Evolutionary conservation across 2,113 vertebrate genomes (phyloP), one percentile per base, ranked within the genome.

Genomic region (Pelvicachromis taeniatus): DNA sequence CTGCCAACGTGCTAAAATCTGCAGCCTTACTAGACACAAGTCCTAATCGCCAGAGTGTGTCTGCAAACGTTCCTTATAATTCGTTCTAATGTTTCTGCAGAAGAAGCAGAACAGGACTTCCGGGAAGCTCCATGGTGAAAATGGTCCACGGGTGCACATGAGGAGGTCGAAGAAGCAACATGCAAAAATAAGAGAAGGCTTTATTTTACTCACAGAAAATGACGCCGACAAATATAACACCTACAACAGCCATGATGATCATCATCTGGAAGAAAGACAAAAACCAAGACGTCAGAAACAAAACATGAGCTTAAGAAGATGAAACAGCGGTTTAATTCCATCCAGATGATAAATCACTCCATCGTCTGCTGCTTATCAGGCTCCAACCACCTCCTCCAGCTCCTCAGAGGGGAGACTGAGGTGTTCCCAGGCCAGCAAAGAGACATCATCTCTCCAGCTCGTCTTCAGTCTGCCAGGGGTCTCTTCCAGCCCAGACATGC

Each of bases 241-340:
- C 94, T 40, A 98, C 93, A 1, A 96, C 68, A 4, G 97, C 96
- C 93, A 98, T 96, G 33, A 99, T 98, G 65, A 97, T 97, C 98
- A 98, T 98, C 97, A 99, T 99, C 98, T 99, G 96, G 4, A 83
- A 35, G 55, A 52, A 73, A 81, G 17, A 80, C 9, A 59, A 3
- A 5, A 38, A 48, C 42, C 7, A 16, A 50, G 16, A 0, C 16
- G 19, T 50, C 26, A 35, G 58, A 52, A 77, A 83, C 16, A 81
- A 9, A 68, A 8, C 56, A 14, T 4, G 29, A 35, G 35, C 10
- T 5, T 11, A 17, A 68, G 52, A 26, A 42, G 31, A 4, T 31
- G 8, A 75, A 86, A 78, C 12, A 17, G 9, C 8, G n/a, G 5
- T 70, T 31, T 17, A n/a, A 33, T 8, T 29, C 5, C 19, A 58